phyloP scores from a whole-genome alignment of 2,888 invertebrate species.

The Drosophila maculinotata region DNA sequence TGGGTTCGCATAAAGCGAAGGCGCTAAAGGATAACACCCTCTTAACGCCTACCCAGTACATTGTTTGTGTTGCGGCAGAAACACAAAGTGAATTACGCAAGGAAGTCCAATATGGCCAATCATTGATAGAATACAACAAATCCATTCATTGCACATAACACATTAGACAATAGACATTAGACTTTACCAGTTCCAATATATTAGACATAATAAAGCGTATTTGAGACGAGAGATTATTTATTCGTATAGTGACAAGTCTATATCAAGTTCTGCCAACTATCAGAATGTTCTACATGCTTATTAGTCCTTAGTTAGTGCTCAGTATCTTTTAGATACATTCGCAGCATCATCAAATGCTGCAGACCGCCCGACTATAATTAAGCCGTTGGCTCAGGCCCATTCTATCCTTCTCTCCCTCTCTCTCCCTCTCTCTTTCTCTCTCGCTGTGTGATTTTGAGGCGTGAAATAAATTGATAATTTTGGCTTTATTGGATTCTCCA shows the following conservation, averaged over 20 bases:
- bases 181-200: slow-evolving; percentile 6
- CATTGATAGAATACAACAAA: slow-evolving; percentile 17
- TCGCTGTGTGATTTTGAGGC: slow-evolving; percentile 71
- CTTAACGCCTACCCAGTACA: slow-evolving; percentile 76
- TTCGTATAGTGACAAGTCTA: not conserved
- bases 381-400: slow-evolving; percentile 63
- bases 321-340: slow-evolving; percentile 29
- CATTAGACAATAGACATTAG: too few species aligned
- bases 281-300: slow-evolving; percentile 25
- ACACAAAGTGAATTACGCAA: slow-evolving; percentile 44
- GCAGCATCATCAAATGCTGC: slow-evolving; percentile 31
- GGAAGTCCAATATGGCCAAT: slow-evolving; percentile 8
- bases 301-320: slow-evolving; percentile 28
- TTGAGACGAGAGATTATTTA: not conserved
- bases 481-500: slow-evolving; percentile 76
- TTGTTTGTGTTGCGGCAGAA: slow-evolving; percentile 49
- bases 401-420: not conserved
- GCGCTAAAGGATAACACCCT: slow-evolving; percentile 84
- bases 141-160: slow-evolving; percentile 8
- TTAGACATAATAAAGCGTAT: not conserved
- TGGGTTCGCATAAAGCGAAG: slow-evolving; percentile 63
- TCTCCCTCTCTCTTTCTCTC: not conserved
- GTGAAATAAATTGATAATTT: slow-evolving; percentile 83
- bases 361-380: slow-evolving; percentile 62
- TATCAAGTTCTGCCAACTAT: slow-evolving; percentile 1